These are phyloP conservation scores for Neosilurus mollespiculum DNA, from an alignment of 2,797 vertebrate genomes.

Conservation along the genomic window DNA sequence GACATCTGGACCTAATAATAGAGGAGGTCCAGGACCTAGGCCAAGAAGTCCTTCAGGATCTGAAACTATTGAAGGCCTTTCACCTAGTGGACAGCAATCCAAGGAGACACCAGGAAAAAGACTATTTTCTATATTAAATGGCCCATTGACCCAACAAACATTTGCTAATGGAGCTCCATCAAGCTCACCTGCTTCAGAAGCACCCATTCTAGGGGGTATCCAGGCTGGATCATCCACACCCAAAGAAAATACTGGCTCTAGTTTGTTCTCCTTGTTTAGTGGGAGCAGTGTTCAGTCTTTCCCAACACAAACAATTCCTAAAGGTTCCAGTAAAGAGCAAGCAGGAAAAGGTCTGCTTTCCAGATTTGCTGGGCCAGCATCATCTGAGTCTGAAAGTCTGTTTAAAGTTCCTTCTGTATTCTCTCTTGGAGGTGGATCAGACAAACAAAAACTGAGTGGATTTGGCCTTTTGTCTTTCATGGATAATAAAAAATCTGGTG, in stretches of 20 bases:
- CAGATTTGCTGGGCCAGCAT: slow-evolving; percentile 66
- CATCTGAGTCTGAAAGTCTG: slow-evolving; percentile 62
- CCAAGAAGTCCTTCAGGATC: slow-evolving; percentile 14
- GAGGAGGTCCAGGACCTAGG: background rate
- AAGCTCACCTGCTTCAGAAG: slow-evolving; percentile 53
- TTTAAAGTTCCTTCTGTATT: slow-evolving; percentile 73
- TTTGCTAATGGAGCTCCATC: slow-evolving; percentile 45
- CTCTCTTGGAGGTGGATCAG: slow-evolving; percentile 65
- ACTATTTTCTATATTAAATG: slow-evolving; percentile 75
- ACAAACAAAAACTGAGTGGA: slow-evolving; percentile 69
- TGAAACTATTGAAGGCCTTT: slow-evolving; percentile 52
- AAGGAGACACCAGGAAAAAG: slow-evolving; percentile 71
- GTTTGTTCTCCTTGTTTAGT: slow-evolving; percentile 76
- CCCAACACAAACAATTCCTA: slow-evolving; percentile 41
- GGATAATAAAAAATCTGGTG: slow-evolving; percentile 66
- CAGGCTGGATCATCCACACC: slow-evolving; percentile 59
- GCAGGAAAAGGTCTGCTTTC: slow-evolving; percentile 67
- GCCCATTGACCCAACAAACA: slow-evolving; percentile 64
- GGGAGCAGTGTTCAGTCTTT: slow-evolving; percentile 51
- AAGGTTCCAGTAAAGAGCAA: slow-evolving; percentile 59
- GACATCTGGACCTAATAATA: background rate
- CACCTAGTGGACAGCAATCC: slow-evolving; percentile 42
- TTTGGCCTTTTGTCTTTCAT: slow-evolving; percentile 70
- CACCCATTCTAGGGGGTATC: slow-evolving; percentile 57
- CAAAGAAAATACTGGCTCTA: slow-evolving; percentile 61